These are phyloP conservation scores for Crambe crambe DNA, from an alignment of 37 sponge, comb jelly and placozoan species.

Conservation along the genomic window DNA sequence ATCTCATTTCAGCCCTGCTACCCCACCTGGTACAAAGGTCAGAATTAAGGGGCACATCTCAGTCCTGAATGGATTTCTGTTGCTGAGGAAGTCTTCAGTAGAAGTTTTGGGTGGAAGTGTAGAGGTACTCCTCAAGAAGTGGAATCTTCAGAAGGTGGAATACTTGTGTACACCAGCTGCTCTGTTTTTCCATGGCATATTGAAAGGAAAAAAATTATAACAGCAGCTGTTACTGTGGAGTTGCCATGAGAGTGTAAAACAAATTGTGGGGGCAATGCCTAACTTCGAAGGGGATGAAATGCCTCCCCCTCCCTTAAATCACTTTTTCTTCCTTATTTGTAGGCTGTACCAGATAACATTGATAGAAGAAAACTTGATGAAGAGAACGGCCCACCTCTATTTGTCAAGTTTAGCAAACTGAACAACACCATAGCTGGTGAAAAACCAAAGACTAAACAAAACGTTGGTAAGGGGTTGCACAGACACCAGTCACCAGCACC, in stretches of 20 bases:
- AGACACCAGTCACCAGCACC: slow-evolving; percentile 1
- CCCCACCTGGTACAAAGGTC: slow-evolving; percentile 80
- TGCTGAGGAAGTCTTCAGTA: slow-evolving; percentile 35
- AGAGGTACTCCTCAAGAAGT: slow-evolving; percentile 65
- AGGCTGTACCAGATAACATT: slow-evolving; percentile 28
- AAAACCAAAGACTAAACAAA: neutral
- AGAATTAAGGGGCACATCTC: slow-evolving; percentile 31
- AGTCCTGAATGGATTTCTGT: slow-evolving; percentile 59
- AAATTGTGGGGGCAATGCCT: no score
- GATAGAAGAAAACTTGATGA: slow-evolving; percentile 23
- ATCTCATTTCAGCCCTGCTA: slow-evolving; percentile 29
- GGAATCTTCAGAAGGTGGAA: slow-evolving; percentile 22
- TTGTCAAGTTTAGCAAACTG: slow-evolving; percentile 17
- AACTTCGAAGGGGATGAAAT: no score
- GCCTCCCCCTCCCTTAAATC: no score
- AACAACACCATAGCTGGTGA: neutral
- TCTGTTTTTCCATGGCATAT: no score
- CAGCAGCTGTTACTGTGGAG: no score
- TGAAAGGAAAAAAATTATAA: no score
- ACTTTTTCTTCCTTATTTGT: no score
- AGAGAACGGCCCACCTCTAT: slow-evolving; percentile 28
- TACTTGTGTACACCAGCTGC: no score
- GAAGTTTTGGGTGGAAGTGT: slow-evolving; percentile 58
- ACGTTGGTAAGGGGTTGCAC: no score
- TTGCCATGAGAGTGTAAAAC: no score